Evolutionary conservation across 2,113 vertebrate species (phyloP).

Genomic region (Isurus oxyrinchus): DNA sequence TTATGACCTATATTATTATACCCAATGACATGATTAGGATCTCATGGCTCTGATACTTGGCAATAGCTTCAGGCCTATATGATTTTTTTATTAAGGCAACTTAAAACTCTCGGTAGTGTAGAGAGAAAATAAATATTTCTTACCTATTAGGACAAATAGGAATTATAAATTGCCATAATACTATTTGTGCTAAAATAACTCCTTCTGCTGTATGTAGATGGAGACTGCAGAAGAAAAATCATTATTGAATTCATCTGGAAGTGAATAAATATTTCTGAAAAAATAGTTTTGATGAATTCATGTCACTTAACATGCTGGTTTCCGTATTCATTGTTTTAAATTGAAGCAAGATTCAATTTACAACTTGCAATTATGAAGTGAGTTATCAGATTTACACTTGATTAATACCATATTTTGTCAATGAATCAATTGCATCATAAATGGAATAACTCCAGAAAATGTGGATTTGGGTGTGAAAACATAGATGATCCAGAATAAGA

Average conservation of each 20-base stretch:
- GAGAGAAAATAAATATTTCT: background rate
- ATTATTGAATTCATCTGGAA: background rate
- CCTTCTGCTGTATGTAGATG: background rate
- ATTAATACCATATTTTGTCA: background rate
- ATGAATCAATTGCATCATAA: background rate
- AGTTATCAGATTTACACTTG: background rate
- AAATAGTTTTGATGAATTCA: background rate
- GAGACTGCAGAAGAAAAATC: background rate
- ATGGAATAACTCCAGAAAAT: background rate
- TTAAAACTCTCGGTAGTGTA: background rate
- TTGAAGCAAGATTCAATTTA: background rate
- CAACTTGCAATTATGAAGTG: background rate
- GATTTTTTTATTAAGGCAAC: background rate
- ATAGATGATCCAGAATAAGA: background rate
- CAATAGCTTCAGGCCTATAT: background rate
- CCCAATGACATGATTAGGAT: background rate
- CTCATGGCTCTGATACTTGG: background rate
- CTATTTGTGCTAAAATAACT: background rate
- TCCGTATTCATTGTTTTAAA: background rate
- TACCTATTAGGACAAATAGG: background rate
- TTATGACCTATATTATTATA: background rate
- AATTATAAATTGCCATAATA: background rate
- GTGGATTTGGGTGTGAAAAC: background rate
- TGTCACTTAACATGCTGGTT: background rate
- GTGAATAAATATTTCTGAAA: background rate